phyloP scores from a whole-genome alignment of 2,797 vertebrate genomes.

The Dallia pectoralis region DNA sequence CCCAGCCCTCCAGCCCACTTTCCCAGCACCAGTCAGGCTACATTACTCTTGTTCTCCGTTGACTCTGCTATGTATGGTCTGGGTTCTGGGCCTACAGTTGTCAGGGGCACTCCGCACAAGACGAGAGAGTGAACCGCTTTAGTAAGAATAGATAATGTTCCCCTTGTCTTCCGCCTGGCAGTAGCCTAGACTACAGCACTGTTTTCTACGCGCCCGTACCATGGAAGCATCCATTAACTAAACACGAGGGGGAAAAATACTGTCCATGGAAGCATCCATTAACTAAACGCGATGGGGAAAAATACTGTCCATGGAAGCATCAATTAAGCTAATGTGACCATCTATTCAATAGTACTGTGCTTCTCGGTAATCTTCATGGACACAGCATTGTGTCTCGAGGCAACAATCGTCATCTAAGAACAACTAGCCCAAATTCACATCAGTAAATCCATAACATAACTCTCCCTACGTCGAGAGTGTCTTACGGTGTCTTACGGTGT shows the following conservation, averaged over 20 bases:
- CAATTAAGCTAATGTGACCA: conserved; percentile 42
- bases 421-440: neutral
- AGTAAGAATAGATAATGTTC: conserved; percentile 61
- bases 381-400: conserved; percentile 4
- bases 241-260: conserved; percentile 29
- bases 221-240: conserved; percentile 23
- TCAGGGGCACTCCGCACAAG: conserved; percentile 45
- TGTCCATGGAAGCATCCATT: conserved; percentile 17
- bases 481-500: neutral
- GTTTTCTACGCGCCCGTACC: neutral
- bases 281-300: conserved; percentile 35
- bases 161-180: conserved; percentile 48
- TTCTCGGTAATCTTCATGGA: conserved; percentile 29
- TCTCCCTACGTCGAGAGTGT: neutral
- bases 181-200: neutral
- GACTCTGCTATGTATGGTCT: conserved; percentile 35
- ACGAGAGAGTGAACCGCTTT: conserved; percentile 55
- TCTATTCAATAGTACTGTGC: conserved; percentile 39
- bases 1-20: conserved; percentile 25
- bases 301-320: conserved; percentile 16
- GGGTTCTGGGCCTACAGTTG: conserved; percentile 39
- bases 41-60: conserved; percentile 57
- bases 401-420: conserved; percentile 42
- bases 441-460: neutral
- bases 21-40: conserved; percentile 42